Evolutionary conservation across 1,140 invertebrate species (phyloP).

Genomic region (Pygmarrhopalites habei): DNA sequence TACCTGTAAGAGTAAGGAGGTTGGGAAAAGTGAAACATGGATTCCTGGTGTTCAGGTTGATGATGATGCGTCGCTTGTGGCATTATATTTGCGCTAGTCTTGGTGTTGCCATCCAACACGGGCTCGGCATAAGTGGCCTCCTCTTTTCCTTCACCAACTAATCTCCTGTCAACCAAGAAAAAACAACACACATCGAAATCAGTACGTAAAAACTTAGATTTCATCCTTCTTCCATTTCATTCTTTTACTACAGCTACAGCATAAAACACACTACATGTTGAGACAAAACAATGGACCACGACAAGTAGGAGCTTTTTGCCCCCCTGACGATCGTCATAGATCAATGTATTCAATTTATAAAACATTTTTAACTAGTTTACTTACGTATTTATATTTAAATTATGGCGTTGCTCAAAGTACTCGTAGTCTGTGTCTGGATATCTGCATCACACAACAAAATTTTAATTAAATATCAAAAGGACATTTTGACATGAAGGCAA

Average conservation of each 20-base stretch:
- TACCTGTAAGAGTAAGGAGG: conserved; percentile 36
- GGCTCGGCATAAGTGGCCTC: conserved; percentile 45
- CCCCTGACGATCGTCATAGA: neutral
- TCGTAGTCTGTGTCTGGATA: conserved; percentile 46
- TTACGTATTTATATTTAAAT: conserved; percentile 40
- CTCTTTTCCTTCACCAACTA: conserved; percentile 39
- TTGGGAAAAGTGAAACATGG: conserved; percentile 41
- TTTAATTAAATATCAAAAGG: no score
- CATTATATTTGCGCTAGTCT: conserved; percentile 36
- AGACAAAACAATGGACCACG: no score
- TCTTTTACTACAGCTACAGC: neutral
- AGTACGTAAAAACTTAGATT: conserved; percentile 14
- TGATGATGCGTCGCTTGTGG: conserved; percentile 21
- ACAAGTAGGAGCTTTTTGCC: no score
- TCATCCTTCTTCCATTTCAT: no score
- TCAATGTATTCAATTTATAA: no score
- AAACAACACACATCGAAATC: no score
- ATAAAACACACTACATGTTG: neutral
- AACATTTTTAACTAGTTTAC: no score
- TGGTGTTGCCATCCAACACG: conserved; percentile 37
- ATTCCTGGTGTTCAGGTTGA: conserved; percentile 34
- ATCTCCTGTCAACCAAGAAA: conserved; percentile 36
- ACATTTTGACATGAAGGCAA: no score
- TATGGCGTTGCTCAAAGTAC: conserved; percentile 45
- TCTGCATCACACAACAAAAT: no score